Conservation (phyloP, 2,113 vertebrate genomes). For the Isichthys henryi region DNA sequence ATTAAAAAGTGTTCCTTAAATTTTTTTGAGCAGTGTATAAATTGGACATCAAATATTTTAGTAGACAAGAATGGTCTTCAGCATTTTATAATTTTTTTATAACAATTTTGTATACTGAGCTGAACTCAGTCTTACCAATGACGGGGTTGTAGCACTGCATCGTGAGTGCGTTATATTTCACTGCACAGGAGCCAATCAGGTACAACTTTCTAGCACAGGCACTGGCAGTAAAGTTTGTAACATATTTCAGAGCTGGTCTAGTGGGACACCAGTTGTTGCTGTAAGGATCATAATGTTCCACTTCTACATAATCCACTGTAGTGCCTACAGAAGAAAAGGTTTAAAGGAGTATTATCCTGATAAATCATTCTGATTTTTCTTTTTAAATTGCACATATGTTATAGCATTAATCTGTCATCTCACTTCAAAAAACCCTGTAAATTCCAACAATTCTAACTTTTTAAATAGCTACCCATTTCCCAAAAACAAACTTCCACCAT, state of each 20-base stretch:
- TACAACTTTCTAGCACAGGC: conserved; percentile 82
- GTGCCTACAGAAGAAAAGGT: conserved; percentile 65
- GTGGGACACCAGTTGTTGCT: conserved; percentile 72
- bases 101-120: not conserved
- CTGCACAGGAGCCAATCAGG: conserved; percentile 87
- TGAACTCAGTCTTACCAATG: conserved; percentile 64
- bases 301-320: conserved; percentile 68
- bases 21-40: not conserved
- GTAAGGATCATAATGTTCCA: conserved; percentile 89
- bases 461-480: not conserved
- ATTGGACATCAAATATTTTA: not conserved
- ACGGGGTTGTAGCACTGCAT: conserved; percentile 93
- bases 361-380: not conserved
- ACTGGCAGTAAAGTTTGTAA: conserved; percentile 83
- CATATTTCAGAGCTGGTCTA: conserved; percentile 79
- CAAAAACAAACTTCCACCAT: too few relatives aligned
- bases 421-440: not conserved
- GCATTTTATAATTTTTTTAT: not conserved
- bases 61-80: not conserved
- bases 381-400: not conserved
- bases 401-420: not conserved
- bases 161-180: conserved; percentile 89
- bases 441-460: not conserved
- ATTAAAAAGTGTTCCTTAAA: too few relatives aligned
- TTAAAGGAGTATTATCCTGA: not conserved